Conservation (phyloP, 2,113 vertebrate species). For the Agapornis roseicollis region DNA sequence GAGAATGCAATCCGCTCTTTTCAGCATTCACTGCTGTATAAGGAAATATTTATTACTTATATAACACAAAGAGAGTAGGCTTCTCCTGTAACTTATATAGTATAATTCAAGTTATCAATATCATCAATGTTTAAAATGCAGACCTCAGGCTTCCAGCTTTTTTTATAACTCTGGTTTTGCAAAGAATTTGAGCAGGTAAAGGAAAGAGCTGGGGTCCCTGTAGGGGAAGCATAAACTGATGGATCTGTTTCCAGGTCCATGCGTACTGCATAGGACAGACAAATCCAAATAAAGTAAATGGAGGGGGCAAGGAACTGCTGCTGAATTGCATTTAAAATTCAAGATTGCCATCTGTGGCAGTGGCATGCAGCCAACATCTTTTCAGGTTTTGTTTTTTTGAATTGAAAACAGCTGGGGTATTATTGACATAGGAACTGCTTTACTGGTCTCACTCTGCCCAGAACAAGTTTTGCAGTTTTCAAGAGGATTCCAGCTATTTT, state of each 20-base stretch:
- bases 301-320: background rate
- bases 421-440: constrained; percentile 12
- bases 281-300: background rate
- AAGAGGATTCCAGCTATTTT: constrained; percentile 22
- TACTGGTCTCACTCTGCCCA: constrained; percentile 39
- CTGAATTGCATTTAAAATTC: constrained; percentile 20
- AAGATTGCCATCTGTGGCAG: constrained; percentile 32
- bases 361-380: background rate
- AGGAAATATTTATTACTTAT: background rate
- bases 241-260: constrained; percentile 5
- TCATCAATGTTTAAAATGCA: background rate
- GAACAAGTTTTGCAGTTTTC: constrained; percentile 25
- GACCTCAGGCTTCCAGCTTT: background rate
- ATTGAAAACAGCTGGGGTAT: constrained; percentile 27
- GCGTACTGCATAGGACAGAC: background rate
- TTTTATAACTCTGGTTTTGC: background rate
- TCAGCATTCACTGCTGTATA: background rate
- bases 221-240: background rate
- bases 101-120: background rate
- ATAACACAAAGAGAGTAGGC: background rate
- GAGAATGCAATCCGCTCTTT: background rate
- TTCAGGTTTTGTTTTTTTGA: constrained; percentile 44
- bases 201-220: background rate
- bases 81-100: background rate
- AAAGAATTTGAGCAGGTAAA: background rate